These are phyloP conservation scores for Aphrocallistes beatrix DNA, from an alignment of 37 sponge, comb jelly and placozoan species.

Conservation along the genomic window DNA sequence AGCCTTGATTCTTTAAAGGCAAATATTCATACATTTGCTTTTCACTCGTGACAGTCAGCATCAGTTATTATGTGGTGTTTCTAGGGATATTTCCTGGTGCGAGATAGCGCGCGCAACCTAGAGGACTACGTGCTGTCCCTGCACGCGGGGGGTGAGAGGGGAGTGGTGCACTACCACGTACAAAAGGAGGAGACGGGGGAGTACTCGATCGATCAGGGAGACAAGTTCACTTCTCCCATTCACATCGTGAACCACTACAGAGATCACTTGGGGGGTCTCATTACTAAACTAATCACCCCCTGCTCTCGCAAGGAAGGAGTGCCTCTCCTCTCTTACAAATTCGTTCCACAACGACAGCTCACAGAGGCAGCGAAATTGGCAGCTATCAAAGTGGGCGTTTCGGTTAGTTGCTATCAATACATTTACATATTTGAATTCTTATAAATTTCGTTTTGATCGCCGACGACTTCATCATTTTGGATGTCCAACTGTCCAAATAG, in stretches of 20 bases:
- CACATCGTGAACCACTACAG: slow-evolving; percentile 62
- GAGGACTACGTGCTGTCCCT: slow-evolving; percentile 80
- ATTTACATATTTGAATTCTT: neutral
- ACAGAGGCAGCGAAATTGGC: slow-evolving; percentile 52
- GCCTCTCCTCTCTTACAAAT: slow-evolving; percentile 58
- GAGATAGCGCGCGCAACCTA: slow-evolving; percentile 62
- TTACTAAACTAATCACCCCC: slow-evolving; percentile 53
- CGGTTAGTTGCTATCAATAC: neutral
- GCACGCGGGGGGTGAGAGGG: neutral
- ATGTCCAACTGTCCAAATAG: too few species aligned
- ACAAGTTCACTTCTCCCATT: slow-evolving; percentile 49
- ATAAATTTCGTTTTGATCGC: too few species aligned
- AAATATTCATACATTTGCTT: too few species aligned
- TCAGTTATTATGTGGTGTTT: too few species aligned
- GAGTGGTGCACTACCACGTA: neutral
- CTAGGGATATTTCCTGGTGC: slow-evolving; percentile 51
- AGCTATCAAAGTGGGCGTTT: slow-evolving; percentile 44
- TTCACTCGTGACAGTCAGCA: too few species aligned
- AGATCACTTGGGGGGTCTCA: slow-evolving; percentile 45
- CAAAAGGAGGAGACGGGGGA: neutral
- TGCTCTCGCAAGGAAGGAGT: slow-evolving; percentile 42
- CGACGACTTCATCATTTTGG: too few species aligned
- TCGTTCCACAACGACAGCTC: slow-evolving; percentile 59
- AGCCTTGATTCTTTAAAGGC: too few species aligned
- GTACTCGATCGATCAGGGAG: slow-evolving; percentile 61